A percentile compares a stretch with the other conserved stretches of the same genome.
These are phyloP conservation scores for Triplophysa dalaica DNA, from an alignment of 2,113 vertebrate species.

Conservation along the genomic window DNA sequence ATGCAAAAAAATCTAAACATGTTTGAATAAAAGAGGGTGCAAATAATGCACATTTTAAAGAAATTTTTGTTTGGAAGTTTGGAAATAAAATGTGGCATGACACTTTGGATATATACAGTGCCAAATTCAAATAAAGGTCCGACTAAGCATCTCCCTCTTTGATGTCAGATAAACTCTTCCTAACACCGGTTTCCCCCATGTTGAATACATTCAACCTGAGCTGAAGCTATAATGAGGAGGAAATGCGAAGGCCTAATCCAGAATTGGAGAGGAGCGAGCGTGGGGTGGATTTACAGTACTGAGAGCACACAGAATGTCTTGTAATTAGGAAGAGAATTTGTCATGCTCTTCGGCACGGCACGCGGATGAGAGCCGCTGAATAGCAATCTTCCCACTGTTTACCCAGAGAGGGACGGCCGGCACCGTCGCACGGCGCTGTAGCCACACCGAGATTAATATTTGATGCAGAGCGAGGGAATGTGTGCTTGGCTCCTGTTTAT, in stretches of 20 bases:
- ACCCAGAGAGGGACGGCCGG: slow-evolving; percentile 81
- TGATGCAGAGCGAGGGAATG: slow-evolving; percentile 88
- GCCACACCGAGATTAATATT: slow-evolving; percentile 94
- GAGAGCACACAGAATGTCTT: slow-evolving; percentile 87
- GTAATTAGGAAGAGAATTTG: slow-evolving; percentile 93
- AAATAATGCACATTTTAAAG: no score
- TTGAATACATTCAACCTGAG: slow-evolving; percentile 38
- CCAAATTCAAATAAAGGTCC: not conserved
- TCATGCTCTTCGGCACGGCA: slow-evolving; percentile 84
- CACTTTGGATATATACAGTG: not conserved
- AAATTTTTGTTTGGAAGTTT: not conserved
- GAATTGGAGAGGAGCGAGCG: slow-evolving; percentile 37
- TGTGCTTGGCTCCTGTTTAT: slow-evolving; percentile 90
- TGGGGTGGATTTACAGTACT: slow-evolving; percentile 86
- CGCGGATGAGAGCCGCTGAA: slow-evolving; percentile 79
- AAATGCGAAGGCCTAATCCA: slow-evolving; percentile 47
- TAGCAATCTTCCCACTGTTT: slow-evolving; percentile 89
- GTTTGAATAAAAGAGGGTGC: no score
- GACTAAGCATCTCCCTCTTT: not conserved
- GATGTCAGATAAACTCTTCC: slow-evolving; percentile 27
- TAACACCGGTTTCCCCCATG: not conserved
- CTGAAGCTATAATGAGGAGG: slow-evolving; percentile 24
- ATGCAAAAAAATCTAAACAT: no score
- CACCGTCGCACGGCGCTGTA: slow-evolving; percentile 77
- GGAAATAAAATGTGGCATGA: not conserved